Evolutionary conservation across 2,888 invertebrate species (phyloP), one percentile per base, ranked within the genome.

Genomic region (Slavum lentiscoides): DNA sequence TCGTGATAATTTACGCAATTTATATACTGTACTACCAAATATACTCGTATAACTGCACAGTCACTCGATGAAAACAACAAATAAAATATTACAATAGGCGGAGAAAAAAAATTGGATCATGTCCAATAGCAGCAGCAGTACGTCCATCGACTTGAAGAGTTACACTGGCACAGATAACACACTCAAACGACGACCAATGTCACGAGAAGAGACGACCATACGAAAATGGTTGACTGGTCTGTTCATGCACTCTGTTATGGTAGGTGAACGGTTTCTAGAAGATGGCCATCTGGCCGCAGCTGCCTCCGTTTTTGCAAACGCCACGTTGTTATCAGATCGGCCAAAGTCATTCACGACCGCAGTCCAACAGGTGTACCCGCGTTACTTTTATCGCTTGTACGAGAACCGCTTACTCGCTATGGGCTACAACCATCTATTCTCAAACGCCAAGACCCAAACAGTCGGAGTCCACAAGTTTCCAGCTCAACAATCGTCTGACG

Each of bases 391-490:
- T 7, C 15, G 37, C 15, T 11, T 74, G 1, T 74, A 64, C 37
- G 6, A 37, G n/a, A n/a, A n/a, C 2, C 64, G 55, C 4, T n/a
- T 74, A 64, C 0, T 53, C 2, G 8, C 53, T 15, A 62, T 62
- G 64, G 74, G 74, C 15, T 74, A 74, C 21, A 8, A 17, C 8
- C 74, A 74, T 30, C n/a, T 74, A 9, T 74, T 74, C n/a, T 6
- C 55, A n/a, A 17, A 37, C 13, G 13, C n/a, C 3, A 13, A 37
- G 5, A n/a, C n/a, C n/a, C 7, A 13, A 15, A 0, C 37, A 0
- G 15, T 4, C 6, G 37, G 37, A 4, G 23, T 21, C 6, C 17
- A 17, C 19, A 15, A 19, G 6, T 64, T 37, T 9, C 37, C 37
- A 19, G 13, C 21, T 59, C 19, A 23, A 5, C 5, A 49, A 23